Base-by-base conservation (phyloP, 1,140 invertebrate genomes). In the Whitmania pigra region DNA sequence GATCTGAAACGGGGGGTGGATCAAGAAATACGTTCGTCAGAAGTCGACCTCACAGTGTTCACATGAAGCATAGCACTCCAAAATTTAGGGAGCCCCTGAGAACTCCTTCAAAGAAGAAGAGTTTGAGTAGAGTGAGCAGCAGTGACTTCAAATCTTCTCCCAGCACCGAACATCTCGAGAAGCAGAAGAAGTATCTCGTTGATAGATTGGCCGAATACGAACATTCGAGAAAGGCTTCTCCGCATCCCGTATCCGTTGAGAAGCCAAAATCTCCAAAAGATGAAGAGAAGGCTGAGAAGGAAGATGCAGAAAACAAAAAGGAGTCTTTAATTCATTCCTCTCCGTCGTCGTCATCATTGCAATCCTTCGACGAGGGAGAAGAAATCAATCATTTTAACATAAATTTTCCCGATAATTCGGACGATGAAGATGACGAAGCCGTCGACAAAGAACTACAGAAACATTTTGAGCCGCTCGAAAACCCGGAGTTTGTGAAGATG, bases 151-250 rank as follows among this genome's bases (percentile, higher is more conserved):
- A 63, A 25, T 22, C 57, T 25, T 25, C 57, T 15, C 22, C 57
- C 29, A 63, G 29, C 57, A 22, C 22, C 7, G 22, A 63, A n/a
- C 57, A 63, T 22, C 57, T 63, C 57, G 57, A 31, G 22, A 63
- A 63, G 22, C 22, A 63, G 29, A 63, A 63, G 29, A 63, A 31
- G 18, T 63, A 63, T 63, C 29, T 63, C 22, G 57, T 63, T 15
- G 57, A 63, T n/a, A 63, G 57, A 63, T 31, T 63, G 22, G 20
- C 11, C 4, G 57, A 63, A 63, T 63, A 63, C 11, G 57, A 63
- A 63, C 57, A 31, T 25, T 25, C 22, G 1, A 13, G 57, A 2
- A 63, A n/a, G 29, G 6, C 15, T 49, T 49, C 43, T 49, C 43
- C 43, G 43, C 43, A 17, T 49, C 43, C 9, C 9, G 1, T 49